Percentiles rank a stretch among this genome's conserved stretches.
These are phyloP conservation scores for Hypena proboscidalis DNA, from an alignment of 2,888 invertebrate genomes.

Conservation along the genomic window DNA sequence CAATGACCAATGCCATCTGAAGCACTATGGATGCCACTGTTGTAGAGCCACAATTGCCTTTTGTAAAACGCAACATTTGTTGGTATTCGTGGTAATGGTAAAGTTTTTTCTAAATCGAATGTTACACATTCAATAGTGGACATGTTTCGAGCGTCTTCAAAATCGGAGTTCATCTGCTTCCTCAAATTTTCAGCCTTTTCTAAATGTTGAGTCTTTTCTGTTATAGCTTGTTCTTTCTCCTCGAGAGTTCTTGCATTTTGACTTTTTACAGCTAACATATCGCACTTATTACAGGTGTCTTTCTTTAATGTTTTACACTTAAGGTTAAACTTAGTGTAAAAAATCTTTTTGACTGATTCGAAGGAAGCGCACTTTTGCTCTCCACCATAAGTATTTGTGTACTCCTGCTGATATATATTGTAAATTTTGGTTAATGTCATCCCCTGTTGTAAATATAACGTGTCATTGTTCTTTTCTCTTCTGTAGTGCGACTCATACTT, in stretches of 20 bases:
- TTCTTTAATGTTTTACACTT: slow-evolving; percentile 13
- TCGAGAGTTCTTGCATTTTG: too few species aligned
- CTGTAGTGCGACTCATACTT: slow-evolving; percentile 27
- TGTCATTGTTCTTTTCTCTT: slow-evolving; percentile 17
- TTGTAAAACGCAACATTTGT: slow-evolving; percentile 26
- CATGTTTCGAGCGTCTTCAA: slow-evolving; percentile 12
- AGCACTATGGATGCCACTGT: slow-evolving; percentile 19
- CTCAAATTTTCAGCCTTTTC: slow-evolving; percentile 13
- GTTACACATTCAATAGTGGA: slow-evolving; percentile 15
- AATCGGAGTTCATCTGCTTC: slow-evolving; percentile 17
- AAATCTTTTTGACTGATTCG: slow-evolving; percentile 13
- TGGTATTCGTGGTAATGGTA: slow-evolving; percentile 18
- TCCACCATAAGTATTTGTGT: slow-evolving; percentile 10
- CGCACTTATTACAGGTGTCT: too few species aligned
- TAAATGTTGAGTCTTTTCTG: slow-evolving; percentile 16
- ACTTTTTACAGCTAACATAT: too few species aligned
- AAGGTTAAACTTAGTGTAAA: slow-evolving; percentile 10
- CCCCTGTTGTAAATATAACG: slow-evolving; percentile 18
- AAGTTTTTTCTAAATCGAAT: slow-evolving; percentile 20
- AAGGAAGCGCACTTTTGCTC: slow-evolving; percentile 15
- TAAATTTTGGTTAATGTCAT: slow-evolving; percentile 22
- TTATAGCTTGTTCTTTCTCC: slow-evolving; percentile 11
- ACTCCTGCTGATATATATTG: slow-evolving; percentile 20
- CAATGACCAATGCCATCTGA: slow-evolving; percentile 13
- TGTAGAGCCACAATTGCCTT: slow-evolving; percentile 24